Base-by-base conservation (phyloP, 2,888 invertebrate genomes). In the Agapetus fuscipes region DNA sequence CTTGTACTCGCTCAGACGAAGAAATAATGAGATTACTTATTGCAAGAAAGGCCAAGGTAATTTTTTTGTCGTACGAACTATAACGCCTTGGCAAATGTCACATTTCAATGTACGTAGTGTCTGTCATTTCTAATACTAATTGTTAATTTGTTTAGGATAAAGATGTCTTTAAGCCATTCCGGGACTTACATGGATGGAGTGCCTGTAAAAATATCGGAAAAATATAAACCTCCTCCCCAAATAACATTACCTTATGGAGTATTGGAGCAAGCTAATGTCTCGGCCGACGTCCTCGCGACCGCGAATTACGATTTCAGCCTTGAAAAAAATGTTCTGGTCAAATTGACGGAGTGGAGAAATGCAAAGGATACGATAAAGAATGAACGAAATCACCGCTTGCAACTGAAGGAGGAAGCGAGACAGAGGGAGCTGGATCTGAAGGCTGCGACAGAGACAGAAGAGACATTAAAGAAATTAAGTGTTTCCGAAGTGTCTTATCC, bases 161-260 rank as follows among this genome's bases (percentile, higher is more conserved):
- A 20, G 14, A 43, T 43, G 43, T 39, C 43, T 39, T 38, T 33
- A 32, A 39, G 32, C 30, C 39, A 37, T 43, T 39, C 26, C 28
- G 43, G 43, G 24, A 37, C 28, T 37, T 40, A 40, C 55, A 82
- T 86, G 79, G 89, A 89, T 63, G 83, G 81, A 50, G 80, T 90
- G 52, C 82, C 84, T 54, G 88, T 90, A 43, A 89, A 89, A 71
- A 87, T 90, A 61, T 81, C 85, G 32, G 88, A 90, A 62, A 82
- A 79, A 53, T 90, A 83, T 58, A 85, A 86, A 59, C 83, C 86
- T 49, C 88, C 88, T 15, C 78, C 80, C 39, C 53, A 56, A 49
- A 61, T 64, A 33, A 77, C 71, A 45, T 62, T 78, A 46, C 77
- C 76, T 36, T 61, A 64, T 51, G 59, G 57, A 50, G 58, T 66